Evolutionary conservation across 2,113 vertebrate species (phyloP).

Genomic region (Myrmophylax atrothorax): DNA sequence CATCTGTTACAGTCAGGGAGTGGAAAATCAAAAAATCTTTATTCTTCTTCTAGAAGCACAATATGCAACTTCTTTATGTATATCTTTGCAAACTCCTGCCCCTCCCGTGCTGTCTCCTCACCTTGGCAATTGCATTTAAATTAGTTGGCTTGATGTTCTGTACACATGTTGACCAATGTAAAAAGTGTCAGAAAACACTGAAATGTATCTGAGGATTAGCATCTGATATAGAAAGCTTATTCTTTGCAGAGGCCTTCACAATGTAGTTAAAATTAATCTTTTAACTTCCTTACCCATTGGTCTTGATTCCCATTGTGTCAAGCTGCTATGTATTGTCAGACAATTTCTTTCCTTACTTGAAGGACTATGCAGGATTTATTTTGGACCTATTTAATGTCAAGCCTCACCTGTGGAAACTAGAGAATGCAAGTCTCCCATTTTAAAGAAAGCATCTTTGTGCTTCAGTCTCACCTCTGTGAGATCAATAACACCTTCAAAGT

Average conservation of each 20-base stretch:
- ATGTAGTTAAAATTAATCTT: not conserved
- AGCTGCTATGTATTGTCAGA: not conserved
- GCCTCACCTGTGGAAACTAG: not conserved
- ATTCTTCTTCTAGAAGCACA: not conserved
- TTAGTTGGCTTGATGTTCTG: not conserved
- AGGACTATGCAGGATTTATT: not conserved
- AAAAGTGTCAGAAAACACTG: not conserved
- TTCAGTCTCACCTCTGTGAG: not conserved
- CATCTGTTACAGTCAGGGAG: not conserved
- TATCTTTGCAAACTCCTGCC: not conserved
- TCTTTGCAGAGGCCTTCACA: not conserved
- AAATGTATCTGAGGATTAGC: not conserved
- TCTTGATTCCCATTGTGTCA: not conserved
- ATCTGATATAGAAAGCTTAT: not conserved
- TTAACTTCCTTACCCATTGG: not conserved
- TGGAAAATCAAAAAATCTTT: not conserved
- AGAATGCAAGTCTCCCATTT: not conserved
- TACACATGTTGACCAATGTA: not conserved
- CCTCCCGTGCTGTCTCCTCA: not conserved
- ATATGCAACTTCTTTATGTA: not conserved
- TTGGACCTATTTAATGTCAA: not conserved
- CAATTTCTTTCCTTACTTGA: not conserved
- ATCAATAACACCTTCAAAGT: constrained; percentile 13
- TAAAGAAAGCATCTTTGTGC: not conserved
- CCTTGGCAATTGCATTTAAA: not conserved